Evolutionary conservation across 2,797 vertebrate genomes (phyloP).

Genomic region (Paratrypauchen microcephalus): DNA sequence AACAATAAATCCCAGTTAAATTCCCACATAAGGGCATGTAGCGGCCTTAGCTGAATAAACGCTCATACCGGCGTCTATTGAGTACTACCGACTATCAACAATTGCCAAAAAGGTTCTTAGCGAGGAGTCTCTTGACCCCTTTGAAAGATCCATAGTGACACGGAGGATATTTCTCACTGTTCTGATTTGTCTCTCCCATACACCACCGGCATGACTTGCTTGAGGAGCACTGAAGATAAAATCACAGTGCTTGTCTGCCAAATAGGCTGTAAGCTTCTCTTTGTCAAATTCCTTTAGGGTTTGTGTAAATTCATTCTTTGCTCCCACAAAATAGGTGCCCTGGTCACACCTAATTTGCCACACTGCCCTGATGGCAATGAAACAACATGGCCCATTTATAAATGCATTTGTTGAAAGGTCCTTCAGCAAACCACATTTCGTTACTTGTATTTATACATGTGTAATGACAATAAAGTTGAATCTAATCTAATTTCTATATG

Average conservation of each 20-base stretch:
- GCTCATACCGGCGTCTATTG: too few species aligned
- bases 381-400: neutral
- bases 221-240: slow-evolving; percentile 6
- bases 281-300: neutral
- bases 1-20: neutral
- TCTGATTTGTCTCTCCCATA: neutral
- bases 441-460: too few species aligned
- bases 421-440: too few species aligned
- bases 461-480: too few species aligned
- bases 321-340: slow-evolving; percentile 31
- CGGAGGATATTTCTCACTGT: too few species aligned
- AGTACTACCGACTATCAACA: too few species aligned
- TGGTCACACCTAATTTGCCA: neutral
- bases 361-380: neutral
- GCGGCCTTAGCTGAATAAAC: too few species aligned
- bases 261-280: neutral
- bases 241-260: slow-evolving; percentile 10
- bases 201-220: slow-evolving; percentile 5
- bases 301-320: too few species aligned
- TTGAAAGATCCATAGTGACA: neutral
- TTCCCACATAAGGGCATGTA: too few species aligned
- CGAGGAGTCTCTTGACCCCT: too few species aligned
- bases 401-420: neutral
- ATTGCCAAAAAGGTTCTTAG: too few species aligned
- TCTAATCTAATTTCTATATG: slow-evolving; percentile 1